These are phyloP conservation scores for Pygocentrus nattereri DNA, from an alignment of 2,797 vertebrate species.

Conservation along the genomic window DNA sequence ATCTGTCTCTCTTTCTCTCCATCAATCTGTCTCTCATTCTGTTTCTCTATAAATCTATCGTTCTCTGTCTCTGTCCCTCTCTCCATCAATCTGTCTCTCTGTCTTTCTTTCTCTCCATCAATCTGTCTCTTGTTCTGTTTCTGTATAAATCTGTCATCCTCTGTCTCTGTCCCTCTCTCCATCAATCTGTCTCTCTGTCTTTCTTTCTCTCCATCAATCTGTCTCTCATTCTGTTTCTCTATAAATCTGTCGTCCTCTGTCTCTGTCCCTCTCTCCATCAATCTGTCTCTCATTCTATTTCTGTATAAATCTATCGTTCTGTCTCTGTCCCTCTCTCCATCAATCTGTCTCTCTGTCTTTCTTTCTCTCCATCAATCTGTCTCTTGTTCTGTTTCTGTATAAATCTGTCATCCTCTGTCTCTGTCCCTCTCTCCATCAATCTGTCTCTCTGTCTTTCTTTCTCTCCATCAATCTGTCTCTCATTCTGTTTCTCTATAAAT, in stretches of 20 bases:
- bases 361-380: too few species aligned
- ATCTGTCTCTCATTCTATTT: too few species aligned
- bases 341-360: too few species aligned
- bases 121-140: background rate
- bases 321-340: too few species aligned
- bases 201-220: background rate
- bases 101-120: background rate
- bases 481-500: too few species aligned
- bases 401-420: background rate
- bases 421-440: too few species aligned
- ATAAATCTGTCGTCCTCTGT: background rate
- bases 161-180: background rate
- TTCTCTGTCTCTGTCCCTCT: background rate
- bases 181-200: background rate
- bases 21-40: background rate
- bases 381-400: background rate
- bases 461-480: background rate
- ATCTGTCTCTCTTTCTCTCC: background rate
- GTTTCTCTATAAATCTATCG: too few species aligned
- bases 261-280: too few species aligned
- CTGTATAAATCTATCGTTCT: too few species aligned
- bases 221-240: too few species aligned
- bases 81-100: background rate
- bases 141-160: background rate
- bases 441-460: background rate